These are phyloP conservation scores for Diabrotica virgifera DNA, from an alignment of 1,140 invertebrate species.

Conservation along the genomic window DNA sequence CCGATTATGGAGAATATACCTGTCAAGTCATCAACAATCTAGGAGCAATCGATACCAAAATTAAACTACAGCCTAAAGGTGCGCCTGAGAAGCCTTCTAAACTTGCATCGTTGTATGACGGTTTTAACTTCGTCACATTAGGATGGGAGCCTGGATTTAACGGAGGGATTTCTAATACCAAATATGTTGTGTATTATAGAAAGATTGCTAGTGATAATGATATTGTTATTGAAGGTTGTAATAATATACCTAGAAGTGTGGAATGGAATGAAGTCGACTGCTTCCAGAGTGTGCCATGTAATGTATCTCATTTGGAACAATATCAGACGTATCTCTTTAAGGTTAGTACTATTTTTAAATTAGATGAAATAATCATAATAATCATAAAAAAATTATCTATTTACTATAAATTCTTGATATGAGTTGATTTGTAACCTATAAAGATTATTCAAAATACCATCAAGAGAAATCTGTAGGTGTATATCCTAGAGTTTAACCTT, in stretches of 20 bases:
- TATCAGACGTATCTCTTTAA: conserved; percentile 81
- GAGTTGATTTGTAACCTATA: no score
- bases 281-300: conserved; percentile 79
- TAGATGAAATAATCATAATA: background rate
- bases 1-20: conserved; percentile 87
- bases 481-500: no score
- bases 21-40: conserved; percentile 78
- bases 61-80: conserved; percentile 78
- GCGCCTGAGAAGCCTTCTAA: conserved; percentile 77
- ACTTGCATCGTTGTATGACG: conserved; percentile 65
- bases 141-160: conserved; percentile 87
- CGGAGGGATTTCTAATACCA: conserved; percentile 79
- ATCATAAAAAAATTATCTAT: no score
- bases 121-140: conserved; percentile 72
- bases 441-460: no score
- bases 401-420: no score
- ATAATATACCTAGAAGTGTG: conserved; percentile 56
- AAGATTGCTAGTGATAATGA: conserved; percentile 60
- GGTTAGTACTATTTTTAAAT: conserved; percentile 44
- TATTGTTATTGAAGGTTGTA: conserved; percentile 59
- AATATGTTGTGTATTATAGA: conserved; percentile 78
- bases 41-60: conserved; percentile 72
- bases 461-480: no score
- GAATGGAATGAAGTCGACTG: conserved; percentile 82
- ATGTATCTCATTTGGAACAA: conserved; percentile 77